Evolutionary conservation across 1,140 invertebrate species (phyloP).

Genomic region (Drosophila tani): DNA sequence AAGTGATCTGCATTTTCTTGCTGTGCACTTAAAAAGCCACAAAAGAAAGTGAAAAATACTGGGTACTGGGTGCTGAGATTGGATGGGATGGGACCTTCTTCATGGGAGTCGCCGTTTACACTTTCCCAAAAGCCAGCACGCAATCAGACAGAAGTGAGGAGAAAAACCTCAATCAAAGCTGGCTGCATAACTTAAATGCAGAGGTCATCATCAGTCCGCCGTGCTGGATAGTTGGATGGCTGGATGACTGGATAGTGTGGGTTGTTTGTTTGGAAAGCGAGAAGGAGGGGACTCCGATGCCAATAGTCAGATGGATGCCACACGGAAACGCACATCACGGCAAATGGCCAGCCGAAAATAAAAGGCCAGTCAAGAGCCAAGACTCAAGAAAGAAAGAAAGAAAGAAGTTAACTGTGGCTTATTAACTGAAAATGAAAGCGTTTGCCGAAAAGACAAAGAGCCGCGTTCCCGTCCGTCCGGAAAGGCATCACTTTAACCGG

Average conservation of each 20-base stretch:
- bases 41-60: conserved; percentile 79
- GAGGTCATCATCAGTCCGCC: conserved; percentile 68
- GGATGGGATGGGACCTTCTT: conserved; percentile 44
- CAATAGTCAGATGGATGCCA: conserved; percentile 74
- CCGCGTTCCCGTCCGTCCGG: conserved; percentile 18
- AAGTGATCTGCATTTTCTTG: conserved; percentile 2
- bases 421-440: conserved; percentile 84
- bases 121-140: conserved; percentile 74
- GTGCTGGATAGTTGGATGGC: conserved; percentile 30
- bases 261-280: conserved; percentile 75
- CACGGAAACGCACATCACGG: conserved; percentile 79
- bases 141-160: conserved; percentile 58
- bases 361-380: conserved; percentile 11
- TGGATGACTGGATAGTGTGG: conserved; percentile 51
- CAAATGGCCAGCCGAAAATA: conserved; percentile 49
- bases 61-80: conserved; percentile 41
- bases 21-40: conserved; percentile 14
- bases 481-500: conserved; percentile 54
- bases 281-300: conserved; percentile 49
- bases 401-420: conserved; percentile 81
- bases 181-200: conserved; percentile 78
- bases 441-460: conserved; percentile 64
- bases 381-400: conserved; percentile 29
- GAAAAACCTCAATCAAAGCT: conserved; percentile 81
- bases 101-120: conserved; percentile 76